phyloP scores from a whole-genome alignment of 1,140 invertebrate species.

The Whitmania pigra region DNA sequence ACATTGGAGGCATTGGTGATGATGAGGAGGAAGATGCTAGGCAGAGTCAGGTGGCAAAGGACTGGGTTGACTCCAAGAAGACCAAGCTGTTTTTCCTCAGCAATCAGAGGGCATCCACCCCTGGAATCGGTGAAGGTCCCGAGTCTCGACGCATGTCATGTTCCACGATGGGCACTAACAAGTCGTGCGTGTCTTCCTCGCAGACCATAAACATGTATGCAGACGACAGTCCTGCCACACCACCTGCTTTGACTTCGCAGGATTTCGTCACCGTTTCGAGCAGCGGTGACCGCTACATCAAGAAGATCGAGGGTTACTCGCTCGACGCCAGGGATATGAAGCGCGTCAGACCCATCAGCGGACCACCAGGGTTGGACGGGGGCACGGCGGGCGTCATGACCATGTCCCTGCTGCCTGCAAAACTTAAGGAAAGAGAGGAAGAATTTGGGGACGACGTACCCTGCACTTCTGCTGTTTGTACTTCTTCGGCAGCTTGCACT shows the following conservation, averaged over 20 bases:
- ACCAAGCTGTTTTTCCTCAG: too few species aligned
- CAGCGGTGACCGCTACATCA: slow-evolving; percentile 1
- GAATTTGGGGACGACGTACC: not conserved
- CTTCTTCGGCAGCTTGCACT: not conserved
- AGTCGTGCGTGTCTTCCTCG: not conserved
- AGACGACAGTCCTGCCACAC: not conserved
- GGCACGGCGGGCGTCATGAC: not conserved
- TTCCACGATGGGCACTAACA: not conserved
- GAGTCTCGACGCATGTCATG: too few species aligned
- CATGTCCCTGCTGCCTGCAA: not conserved
- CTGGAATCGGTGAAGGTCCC: too few species aligned
- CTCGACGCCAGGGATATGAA: not conserved
- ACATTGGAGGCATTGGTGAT: too few species aligned
- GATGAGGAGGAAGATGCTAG: too few species aligned
- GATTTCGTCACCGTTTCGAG: not conserved
- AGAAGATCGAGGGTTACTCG: not conserved
- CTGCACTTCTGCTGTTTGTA: too few species aligned
- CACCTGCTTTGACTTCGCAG: not conserved
- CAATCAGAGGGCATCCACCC: too few species aligned
- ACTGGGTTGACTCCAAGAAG: too few species aligned
- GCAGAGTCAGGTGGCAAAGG: too few species aligned
- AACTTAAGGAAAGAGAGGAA: not conserved
- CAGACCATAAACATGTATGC: not conserved
- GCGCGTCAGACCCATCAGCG: slow-evolving; percentile 17
- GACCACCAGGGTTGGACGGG: not conserved